These are phyloP conservation scores for Leptura quadrifasciata DNA, from an alignment of 2,888 invertebrate genomes.

Conservation along the genomic window DNA sequence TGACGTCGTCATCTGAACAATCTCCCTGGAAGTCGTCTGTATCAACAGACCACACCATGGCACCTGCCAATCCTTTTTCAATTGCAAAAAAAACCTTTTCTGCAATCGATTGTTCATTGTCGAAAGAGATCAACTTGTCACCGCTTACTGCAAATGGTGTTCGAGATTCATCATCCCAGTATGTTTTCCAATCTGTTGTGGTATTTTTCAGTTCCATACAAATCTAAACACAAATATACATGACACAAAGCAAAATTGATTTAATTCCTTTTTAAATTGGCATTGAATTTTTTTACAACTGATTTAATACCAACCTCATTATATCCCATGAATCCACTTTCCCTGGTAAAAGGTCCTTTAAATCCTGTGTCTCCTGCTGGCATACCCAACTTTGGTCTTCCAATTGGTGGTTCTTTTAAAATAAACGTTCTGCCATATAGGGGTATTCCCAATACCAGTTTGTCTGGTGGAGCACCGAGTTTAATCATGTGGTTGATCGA, in stretches of 20 bases:
- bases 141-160: constrained; percentile 80
- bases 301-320: constrained; percentile 81
- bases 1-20: constrained; percentile 77
- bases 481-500: constrained; percentile 85
- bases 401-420: constrained; percentile 72
- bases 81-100: constrained; percentile 83
- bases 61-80: constrained; percentile 82
- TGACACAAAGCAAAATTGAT: background rate
- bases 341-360: constrained; percentile 85
- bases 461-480: constrained; percentile 84
- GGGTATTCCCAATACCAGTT: constrained; percentile 88
- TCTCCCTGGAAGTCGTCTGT: constrained; percentile 89
- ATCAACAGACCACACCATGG: constrained; percentile 93
- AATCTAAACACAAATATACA: constrained; percentile 74
- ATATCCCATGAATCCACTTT: constrained; percentile 91
- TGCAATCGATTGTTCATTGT: constrained; percentile 84
- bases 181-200: constrained; percentile 79
- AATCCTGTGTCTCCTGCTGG: constrained; percentile 79
- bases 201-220: constrained; percentile 79
- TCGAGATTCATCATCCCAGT: constrained; percentile 82
- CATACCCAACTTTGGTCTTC: constrained; percentile 75
- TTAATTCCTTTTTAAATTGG: background rate
- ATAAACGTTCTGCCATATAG: constrained; percentile 89
- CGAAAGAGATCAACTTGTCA: constrained; percentile 84
- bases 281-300: too few relatives aligned